Base-by-base conservation (phyloP, 2,113 vertebrate species). In the Hirundichthys speculiger region DNA sequence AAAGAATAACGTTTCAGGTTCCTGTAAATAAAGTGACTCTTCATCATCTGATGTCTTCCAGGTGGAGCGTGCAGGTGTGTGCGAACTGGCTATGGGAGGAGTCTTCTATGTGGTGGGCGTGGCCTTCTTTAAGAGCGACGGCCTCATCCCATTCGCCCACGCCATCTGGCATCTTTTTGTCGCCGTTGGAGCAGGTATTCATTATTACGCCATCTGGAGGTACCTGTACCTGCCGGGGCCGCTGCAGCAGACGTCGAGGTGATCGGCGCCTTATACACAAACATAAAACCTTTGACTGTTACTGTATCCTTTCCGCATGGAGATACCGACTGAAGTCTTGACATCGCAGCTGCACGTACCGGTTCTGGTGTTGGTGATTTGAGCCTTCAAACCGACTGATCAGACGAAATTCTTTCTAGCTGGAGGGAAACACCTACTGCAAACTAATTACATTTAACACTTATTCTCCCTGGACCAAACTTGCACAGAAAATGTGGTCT, bases 101-200 rank as follows among this genome's bases (percentile, higher is more conserved):
- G 57, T 94, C 72, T 94, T 88, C 85, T 98, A 98, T 57, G 91
- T 92, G 80, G 80, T 96, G 88, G 96, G 96, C 10, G 94, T 93
- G 46, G 86, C 93, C 43, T 98, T 98, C 93, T 98, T 98, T 86
- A 98, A 96, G 75, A 98, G 96, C 0, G 96, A 98, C 0, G 96
- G 96, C 14, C 90, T 95, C 34, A 93, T 98, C 52, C 96, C 96
- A 16, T 98, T 98, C 0, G 96, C 96, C 42, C 96, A 98, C 0
- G 96, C 96, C 83, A 97, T 98, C 91, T 98, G 96, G 96, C 96
- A 98, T 73, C 94, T 98, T 24, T 98, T 98, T 0, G 96, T 98
- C 50, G 96, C 93, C 0, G 89, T 90, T 0, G 96, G 96, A 69
- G 96, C 96, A 3, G 89, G 86, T 0, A 69, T 94, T 67, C 96